phyloP scores from a whole-genome alignment of 1,140 invertebrate genomes.

The Drosophila truncata region DNA sequence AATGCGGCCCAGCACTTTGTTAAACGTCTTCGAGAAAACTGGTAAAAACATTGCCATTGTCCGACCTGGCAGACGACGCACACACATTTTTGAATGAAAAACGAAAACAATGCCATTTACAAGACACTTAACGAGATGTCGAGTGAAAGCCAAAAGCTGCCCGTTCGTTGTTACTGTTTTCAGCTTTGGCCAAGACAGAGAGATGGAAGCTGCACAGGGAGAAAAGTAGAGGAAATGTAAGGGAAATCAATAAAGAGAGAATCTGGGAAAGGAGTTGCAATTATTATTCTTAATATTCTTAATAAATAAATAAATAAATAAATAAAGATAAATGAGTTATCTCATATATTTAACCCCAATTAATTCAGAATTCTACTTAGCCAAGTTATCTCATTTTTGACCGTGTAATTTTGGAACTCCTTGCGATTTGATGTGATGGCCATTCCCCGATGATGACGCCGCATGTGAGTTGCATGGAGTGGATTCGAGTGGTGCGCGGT shows the following conservation, averaged over 20 bases:
- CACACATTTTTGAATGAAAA: slow-evolving; percentile 82
- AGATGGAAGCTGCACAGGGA: slow-evolving; percentile 49
- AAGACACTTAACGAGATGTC: slow-evolving; percentile 82
- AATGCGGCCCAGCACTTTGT: slow-evolving; percentile 55
- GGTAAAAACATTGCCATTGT: slow-evolving; percentile 58
- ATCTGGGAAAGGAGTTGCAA: too few species aligned
- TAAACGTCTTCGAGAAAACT: slow-evolving; percentile 38
- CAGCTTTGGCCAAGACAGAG: slow-evolving; percentile 44
- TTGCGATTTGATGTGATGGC: slow-evolving; percentile 68
- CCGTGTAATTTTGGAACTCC: slow-evolving; percentile 37
- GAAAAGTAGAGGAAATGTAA: background rate
- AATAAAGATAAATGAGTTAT: background rate
- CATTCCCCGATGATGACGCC: slow-evolving; percentile 67
- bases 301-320: too few species aligned
- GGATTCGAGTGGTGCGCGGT: slow-evolving; percentile 48
- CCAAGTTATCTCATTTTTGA: slow-evolving; percentile 5
- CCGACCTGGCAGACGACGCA: slow-evolving; percentile 33
- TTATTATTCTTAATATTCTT: too few species aligned
- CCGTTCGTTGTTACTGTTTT: slow-evolving; percentile 70
- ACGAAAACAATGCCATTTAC: slow-evolving; percentile 82
- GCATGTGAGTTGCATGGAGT: slow-evolving; percentile 59
- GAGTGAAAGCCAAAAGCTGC: slow-evolving; percentile 72
- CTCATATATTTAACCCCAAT: background rate
- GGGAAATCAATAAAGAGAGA: background rate
- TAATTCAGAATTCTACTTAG: background rate